Percentiles rank a stretch among this genome's conserved stretches.
Evolutionary conservation across 2,113 vertebrate genomes (phyloP).

Genomic region (Lepisosteus oculatus): DNA sequence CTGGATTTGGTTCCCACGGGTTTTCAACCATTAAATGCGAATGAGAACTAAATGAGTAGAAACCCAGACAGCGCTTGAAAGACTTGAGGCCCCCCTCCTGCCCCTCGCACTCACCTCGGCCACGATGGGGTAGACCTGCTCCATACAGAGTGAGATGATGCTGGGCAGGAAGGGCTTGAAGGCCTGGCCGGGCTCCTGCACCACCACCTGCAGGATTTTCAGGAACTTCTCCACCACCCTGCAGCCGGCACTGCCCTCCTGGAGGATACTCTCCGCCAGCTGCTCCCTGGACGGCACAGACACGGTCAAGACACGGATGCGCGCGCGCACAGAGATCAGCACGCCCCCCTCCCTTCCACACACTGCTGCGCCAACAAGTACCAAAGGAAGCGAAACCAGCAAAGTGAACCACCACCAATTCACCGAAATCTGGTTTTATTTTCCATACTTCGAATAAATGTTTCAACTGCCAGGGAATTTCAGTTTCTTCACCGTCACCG

Average conservation of each 20-base stretch:
- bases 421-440: too few species aligned
- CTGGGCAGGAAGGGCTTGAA: constrained; percentile 95
- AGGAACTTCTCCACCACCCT: constrained; percentile 94
- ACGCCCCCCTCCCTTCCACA: too few species aligned
- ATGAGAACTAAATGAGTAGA: not conserved
- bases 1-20: too few species aligned
- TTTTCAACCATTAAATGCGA: too few species aligned
- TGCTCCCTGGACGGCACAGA: constrained; percentile 74
- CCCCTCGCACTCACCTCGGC: constrained; percentile 75
- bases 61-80: not conserved
- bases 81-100: not conserved
- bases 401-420: too few species aligned
- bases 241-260: constrained; percentile 91
- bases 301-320: constrained; percentile 1
- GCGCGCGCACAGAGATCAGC: too few species aligned
- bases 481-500: too few species aligned
- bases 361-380: too few species aligned
- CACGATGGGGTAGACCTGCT: constrained; percentile 96
- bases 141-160: constrained; percentile 93
- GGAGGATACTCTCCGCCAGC: constrained; percentile 91
- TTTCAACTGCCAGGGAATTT: too few species aligned
- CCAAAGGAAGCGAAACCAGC: too few species aligned
- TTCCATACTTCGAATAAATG: too few species aligned
- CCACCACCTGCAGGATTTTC: constrained; percentile 95
- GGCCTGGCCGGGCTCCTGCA: constrained; percentile 93